Percentiles rank a stretch among this genome's conserved stretches.
phyloP scores from a whole-genome alignment of 2,888 invertebrate genomes.

The Eupeodes luniger region DNA sequence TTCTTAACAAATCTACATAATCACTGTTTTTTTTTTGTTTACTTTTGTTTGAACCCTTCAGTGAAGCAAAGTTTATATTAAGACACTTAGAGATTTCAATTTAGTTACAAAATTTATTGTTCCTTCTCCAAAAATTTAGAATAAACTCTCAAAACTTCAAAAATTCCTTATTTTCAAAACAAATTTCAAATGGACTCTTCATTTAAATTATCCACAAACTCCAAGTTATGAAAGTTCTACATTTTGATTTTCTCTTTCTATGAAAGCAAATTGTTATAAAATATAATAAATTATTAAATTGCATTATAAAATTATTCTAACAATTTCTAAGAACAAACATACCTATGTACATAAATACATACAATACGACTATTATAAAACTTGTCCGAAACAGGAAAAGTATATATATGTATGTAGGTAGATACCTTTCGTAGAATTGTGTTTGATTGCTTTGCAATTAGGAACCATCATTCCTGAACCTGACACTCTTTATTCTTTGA shows the following conservation, averaged over 20 bases:
- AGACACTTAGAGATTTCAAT: neutral
- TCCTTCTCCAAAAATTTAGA: neutral
- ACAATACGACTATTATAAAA: neutral
- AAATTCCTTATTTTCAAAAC: neutral
- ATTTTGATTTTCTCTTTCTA: neutral
- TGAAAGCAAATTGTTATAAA: neutral
- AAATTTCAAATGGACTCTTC: constrained; percentile 1
- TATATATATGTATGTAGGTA: neutral
- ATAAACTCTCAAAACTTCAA: neutral
- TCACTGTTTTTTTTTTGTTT: too few relatives aligned
- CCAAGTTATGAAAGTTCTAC: neutral
- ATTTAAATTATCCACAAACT: constrained; percentile 10
- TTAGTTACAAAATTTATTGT: neutral
- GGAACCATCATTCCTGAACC: constrained; percentile 30
- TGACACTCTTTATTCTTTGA: constrained; percentile 55
- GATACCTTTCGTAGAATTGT: constrained; percentile 12
- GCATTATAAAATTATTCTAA: constrained; percentile 4
- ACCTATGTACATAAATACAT: too few relatives aligned
- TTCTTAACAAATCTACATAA: too few relatives aligned
- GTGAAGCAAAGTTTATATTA: neutral
- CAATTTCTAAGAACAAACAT: neutral
- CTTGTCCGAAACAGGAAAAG: constrained; percentile 31
- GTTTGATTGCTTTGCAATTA: constrained; percentile 57
- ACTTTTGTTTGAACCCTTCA: too few relatives aligned
- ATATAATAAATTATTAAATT: constrained; percentile 1